Percentiles rank a stretch among this genome's conserved stretches.
Conservation (phyloP, 1,140 invertebrate genomes). For the Lordiphosa clarofinis region DNA sequence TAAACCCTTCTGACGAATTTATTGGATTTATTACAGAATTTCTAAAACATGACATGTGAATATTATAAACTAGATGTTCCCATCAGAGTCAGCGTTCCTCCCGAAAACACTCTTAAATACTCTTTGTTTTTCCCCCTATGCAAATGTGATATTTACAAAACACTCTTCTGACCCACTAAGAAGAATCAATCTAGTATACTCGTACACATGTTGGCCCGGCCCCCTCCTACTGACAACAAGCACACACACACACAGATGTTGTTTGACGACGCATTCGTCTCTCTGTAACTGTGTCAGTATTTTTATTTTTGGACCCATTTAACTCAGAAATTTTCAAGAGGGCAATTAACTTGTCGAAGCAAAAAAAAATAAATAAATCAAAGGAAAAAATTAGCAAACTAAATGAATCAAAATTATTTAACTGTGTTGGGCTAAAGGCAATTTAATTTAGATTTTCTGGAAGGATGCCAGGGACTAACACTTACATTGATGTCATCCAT, state of each 20-base stretch:
- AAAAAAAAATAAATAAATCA: conserved; percentile 15
- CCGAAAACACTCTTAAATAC: conserved; percentile 19
- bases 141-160: no score
- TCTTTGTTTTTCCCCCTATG: conserved; percentile 6
- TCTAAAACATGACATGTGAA: no score
- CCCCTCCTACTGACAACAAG: conserved; percentile 3
- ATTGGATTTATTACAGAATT: no score
- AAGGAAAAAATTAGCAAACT: conserved; percentile 26
- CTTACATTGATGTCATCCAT: conserved; percentile 77
- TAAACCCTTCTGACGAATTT: no score
- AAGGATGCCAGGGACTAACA: conserved; percentile 31
- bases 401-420: conserved; percentile 39
- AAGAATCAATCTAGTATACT: neutral
- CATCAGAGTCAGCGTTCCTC: neutral
- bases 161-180: conserved; percentile 42
- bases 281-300: conserved; percentile 67
- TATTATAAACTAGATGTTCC: no score
- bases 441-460: conserved; percentile 25
- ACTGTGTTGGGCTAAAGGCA: conserved; percentile 16
- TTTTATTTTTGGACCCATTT: conserved; percentile 72
- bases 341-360: conserved; percentile 67
- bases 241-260: conserved; percentile 28
- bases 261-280: conserved; percentile 27
- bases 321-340: conserved; percentile 63
- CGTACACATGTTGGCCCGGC: conserved; percentile 1